phyloP scores from a whole-genome alignment of 2,113 vertebrate genomes.

The Panthera tigris region DNA sequence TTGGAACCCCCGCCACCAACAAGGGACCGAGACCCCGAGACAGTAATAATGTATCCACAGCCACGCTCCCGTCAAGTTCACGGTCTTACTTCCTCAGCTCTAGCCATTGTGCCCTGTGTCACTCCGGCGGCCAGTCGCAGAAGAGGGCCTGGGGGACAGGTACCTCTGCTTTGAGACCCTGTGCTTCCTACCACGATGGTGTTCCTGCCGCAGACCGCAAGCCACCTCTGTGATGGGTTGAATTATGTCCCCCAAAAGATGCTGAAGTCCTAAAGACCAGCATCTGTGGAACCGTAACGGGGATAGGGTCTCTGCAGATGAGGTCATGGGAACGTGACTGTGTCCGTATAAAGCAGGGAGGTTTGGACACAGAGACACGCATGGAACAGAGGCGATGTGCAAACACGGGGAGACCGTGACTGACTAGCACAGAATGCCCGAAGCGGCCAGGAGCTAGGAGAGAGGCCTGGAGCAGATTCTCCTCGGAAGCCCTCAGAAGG shows the following conservation, averaged over 20 bases:
- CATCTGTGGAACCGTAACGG: rapidly evolving
- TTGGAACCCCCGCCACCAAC: background rate
- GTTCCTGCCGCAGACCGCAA: background rate
- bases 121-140: background rate
- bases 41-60: rapidly evolving
- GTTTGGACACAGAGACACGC: background rate
- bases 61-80: rapidly evolving
- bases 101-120: background rate
- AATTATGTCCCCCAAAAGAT: background rate
- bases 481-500: no score
- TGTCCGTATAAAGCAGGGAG: background rate
- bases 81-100: rapidly evolving
- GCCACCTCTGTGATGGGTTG: background rate
- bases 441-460: background rate
- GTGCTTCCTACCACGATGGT: no score
- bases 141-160: background rate
- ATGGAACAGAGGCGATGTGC: background rate
- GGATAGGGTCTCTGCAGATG: background rate
- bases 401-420: no score
- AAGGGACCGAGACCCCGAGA: background rate
- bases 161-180: background rate
- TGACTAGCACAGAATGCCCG: background rate
- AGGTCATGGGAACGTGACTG: background rate
- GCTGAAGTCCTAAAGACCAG: background rate
- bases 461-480: background rate